Evolutionary conservation across 2,113 vertebrate species (phyloP).

Genomic region (Boulengeromyrus knoepffleri): DNA sequence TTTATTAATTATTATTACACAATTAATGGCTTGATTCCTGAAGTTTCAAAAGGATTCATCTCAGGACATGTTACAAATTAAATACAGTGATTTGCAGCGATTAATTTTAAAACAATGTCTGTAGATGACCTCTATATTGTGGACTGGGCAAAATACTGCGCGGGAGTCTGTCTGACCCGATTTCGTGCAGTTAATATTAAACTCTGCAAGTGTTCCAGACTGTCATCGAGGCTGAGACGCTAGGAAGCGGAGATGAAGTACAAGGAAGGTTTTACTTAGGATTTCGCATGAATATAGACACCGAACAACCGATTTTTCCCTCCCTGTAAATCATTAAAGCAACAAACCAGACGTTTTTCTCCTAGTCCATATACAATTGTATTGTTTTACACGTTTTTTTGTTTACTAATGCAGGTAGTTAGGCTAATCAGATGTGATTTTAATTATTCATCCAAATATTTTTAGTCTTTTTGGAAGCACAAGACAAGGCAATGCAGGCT

Average conservation of each 20-base stretch:
- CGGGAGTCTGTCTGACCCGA: neutral
- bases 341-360: neutral
- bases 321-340: neutral
- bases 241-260: neutral
- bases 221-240: neutral
- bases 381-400: neutral
- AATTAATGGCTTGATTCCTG: neutral
- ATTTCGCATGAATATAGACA: no score
- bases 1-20: neutral
- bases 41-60: neutral
- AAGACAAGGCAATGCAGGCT: neutral
- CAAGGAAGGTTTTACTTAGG: neutral
- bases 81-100: neutral
- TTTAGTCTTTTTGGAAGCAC: neutral
- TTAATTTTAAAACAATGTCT: neutral
- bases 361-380: neutral
- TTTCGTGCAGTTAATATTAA: neutral
- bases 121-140: neutral
- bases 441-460: neutral
- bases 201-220: neutral
- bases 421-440: neutral
- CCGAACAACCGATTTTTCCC: neutral
- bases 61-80: neutral
- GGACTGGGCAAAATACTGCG: neutral
- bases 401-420: neutral